A percentile compares a stretch with the other conserved stretches of the same genome.
phyloP scores from a whole-genome alignment of 2,797 vertebrate species.

The Acrocephalus scirpaceus region DNA sequence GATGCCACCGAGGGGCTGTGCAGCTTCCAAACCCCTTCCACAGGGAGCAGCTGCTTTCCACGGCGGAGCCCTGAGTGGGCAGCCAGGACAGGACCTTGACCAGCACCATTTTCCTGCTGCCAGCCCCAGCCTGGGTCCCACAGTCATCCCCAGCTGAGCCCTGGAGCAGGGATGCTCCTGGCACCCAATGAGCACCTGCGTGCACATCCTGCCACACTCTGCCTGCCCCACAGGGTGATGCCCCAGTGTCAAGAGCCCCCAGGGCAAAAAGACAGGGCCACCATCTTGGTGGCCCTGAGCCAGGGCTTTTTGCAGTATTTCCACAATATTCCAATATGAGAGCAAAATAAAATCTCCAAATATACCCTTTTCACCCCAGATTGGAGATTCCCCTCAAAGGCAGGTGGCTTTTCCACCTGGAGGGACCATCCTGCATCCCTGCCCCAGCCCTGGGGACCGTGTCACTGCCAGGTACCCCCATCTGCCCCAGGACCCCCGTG shows the following conservation, averaged over 20 bases:
- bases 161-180: not conserved
- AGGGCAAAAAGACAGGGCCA: not conserved
- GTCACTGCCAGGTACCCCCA: rapidly evolving
- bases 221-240: not conserved
- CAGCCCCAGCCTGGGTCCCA: not conserved
- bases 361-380: not conserved
- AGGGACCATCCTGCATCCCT: not conserved
- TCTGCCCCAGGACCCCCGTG: rapidly evolving
- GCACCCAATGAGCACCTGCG: not conserved
- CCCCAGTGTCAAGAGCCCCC: not conserved
- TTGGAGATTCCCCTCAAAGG: not conserved
- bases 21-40: not conserved
- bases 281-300: rapidly evolving
- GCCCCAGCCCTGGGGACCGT: rapidly evolving
- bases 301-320: not conserved
- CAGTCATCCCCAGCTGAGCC: rapidly evolving
- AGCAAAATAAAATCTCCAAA: not conserved
- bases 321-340: not conserved
- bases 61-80: not conserved
- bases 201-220: not conserved
- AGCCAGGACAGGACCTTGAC: not conserved
- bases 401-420: not conserved
- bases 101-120: not conserved
- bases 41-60: rapidly evolving
- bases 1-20: rapidly evolving